phyloP scores from a whole-genome alignment of 2,113 vertebrate species.

The Rhynchopsitta pachyrhyncha region DNA sequence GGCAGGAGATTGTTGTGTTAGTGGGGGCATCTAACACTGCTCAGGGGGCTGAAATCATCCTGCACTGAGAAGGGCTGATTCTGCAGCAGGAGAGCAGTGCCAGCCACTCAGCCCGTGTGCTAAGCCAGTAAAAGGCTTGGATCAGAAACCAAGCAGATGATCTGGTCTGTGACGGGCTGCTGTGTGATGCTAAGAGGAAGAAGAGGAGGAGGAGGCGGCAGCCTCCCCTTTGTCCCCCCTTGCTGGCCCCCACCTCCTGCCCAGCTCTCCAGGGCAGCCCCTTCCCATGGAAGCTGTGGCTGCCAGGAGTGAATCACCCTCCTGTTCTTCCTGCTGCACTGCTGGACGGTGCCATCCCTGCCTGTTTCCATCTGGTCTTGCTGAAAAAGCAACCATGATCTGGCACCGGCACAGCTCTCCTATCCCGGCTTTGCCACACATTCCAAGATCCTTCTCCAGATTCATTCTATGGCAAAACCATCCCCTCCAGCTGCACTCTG shows the following conservation, averaged over 20 bases:
- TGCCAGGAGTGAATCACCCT: not conserved
- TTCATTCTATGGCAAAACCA: fast-evolving
- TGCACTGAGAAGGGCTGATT: not conserved
- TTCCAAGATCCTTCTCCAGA: not conserved
- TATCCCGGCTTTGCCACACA: not conserved
- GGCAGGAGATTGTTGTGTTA: not conserved
- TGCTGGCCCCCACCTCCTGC: not conserved
- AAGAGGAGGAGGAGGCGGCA: not conserved
- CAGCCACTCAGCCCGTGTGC: not conserved
- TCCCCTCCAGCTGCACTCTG: not conserved
- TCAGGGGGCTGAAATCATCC: not conserved
- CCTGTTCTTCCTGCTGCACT: not conserved
- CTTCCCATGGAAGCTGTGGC: not conserved
- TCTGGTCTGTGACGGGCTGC: not conserved
- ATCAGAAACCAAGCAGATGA: not conserved
- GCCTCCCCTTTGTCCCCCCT: not conserved
- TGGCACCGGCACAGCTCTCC: not conserved
- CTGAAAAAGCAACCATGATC: not conserved
- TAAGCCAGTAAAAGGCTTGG: not conserved
- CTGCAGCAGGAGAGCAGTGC: not conserved
- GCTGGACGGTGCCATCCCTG: not conserved
- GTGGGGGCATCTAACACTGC: not conserved
- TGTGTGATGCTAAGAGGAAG: not conserved
- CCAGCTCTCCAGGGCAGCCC: not conserved
- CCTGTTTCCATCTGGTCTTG: not conserved